Conservation (phyloP, 2,888 invertebrate species). For the Drosophila nr. fundita region DNA sequence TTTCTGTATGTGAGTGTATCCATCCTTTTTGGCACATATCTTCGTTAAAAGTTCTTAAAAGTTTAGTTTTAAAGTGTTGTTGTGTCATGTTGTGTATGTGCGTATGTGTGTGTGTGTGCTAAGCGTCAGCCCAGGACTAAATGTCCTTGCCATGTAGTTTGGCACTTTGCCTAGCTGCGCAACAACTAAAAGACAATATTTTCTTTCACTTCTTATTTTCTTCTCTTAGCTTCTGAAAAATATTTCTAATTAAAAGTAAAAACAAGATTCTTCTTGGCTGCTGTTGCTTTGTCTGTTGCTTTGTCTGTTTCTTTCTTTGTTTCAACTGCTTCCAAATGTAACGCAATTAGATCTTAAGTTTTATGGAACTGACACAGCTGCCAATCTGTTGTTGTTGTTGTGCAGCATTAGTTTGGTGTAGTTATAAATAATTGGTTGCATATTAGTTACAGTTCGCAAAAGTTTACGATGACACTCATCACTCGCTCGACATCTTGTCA, state of each 20-base stretch:
- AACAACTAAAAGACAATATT: slow-evolving; percentile 35
- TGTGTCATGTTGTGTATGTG: slow-evolving; percentile 15
- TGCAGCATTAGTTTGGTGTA: slow-evolving; percentile 12
- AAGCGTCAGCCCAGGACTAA: slow-evolving; percentile 38
- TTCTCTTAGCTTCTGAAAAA: slow-evolving; percentile 58
- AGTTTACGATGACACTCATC: slow-evolving; percentile 65
- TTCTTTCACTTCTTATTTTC: slow-evolving; percentile 8
- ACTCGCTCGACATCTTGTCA: slow-evolving; percentile 37
- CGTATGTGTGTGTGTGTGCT: slow-evolving; percentile 20
- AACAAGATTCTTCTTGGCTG: slow-evolving; percentile 54
- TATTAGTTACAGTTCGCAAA: slow-evolving; percentile 49
- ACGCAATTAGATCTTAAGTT: slow-evolving; percentile 58
- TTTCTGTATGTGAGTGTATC: not conserved
- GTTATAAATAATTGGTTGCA: slow-evolving; percentile 44
- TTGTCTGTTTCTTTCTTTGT: slow-evolving; percentile 3
- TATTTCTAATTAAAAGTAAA: slow-evolving; percentile 75
- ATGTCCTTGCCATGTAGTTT: slow-evolving; percentile 49
- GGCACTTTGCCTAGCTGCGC: slow-evolving; percentile 63
- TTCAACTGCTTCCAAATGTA: slow-evolving; percentile 42
- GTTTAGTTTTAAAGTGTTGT: slow-evolving; percentile 52
- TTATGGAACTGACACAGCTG: slow-evolving; percentile 37
- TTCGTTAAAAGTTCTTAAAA: slow-evolving; percentile 76
- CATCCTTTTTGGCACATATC: slow-evolving; percentile 48
- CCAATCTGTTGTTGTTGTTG: not conserved
- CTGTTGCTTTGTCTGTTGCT: slow-evolving; percentile 8